These are phyloP conservation scores for Pollimyrus isidori DNA, from an alignment of 2,113 vertebrate genomes.

Conservation along the genomic window DNA sequence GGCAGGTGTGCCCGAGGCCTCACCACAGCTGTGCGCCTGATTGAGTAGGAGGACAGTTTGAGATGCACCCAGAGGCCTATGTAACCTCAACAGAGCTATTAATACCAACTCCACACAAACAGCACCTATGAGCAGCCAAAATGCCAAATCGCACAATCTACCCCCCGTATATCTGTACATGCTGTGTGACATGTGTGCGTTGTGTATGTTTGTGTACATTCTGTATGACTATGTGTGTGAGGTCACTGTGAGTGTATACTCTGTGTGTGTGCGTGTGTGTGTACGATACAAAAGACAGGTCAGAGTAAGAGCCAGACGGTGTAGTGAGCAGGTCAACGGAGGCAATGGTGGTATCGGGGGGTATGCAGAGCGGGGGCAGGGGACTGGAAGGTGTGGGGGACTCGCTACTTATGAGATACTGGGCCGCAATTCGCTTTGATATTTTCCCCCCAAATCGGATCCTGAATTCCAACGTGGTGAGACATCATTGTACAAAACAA, in stretches of 20 bases:
- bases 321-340: slow-evolving; percentile 26
- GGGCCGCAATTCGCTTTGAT: neutral
- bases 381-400: neutral
- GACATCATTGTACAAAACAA: neutral
- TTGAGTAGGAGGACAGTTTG: slow-evolving; percentile 47
- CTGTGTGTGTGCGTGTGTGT: slow-evolving; percentile 22
- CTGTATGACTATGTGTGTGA: slow-evolving; percentile 19
- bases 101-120: slow-evolving; percentile 44
- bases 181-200: neutral
- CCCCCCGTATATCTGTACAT: neutral
- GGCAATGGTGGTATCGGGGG: neutral
- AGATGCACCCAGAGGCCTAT: slow-evolving; percentile 41
- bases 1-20: slow-evolving; percentile 48
- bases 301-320: slow-evolving; percentile 39
- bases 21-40: slow-evolving; percentile 41
- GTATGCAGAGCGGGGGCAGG: neutral
- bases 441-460: neutral
- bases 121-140: slow-evolving; percentile 40
- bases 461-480: neutral
- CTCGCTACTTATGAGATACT: neutral
- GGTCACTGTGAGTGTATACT: slow-evolving; percentile 3
- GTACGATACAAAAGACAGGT: slow-evolving; percentile 35
- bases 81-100: slow-evolving; percentile 42
- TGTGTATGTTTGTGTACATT: neutral
- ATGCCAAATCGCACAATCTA: slow-evolving; percentile 44